Evolutionary conservation across 2,888 invertebrate genomes (phyloP).

Genomic region (Pristionchus entomophagus): DNA sequence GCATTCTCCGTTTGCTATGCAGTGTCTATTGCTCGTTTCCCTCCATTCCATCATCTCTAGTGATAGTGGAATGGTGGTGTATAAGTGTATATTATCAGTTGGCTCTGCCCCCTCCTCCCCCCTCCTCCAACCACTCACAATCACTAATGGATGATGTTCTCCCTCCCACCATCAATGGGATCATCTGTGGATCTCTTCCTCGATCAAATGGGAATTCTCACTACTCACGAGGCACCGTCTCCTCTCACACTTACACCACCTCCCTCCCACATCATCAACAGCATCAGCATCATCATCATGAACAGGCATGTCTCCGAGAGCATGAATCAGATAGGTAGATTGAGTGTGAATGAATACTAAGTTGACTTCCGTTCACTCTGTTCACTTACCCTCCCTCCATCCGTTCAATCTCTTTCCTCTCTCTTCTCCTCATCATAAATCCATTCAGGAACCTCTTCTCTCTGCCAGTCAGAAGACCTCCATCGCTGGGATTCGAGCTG

Average conservation of each 20-base stretch:
- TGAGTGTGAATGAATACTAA: conserved; percentile 10
- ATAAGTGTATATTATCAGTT: conserved; percentile 5
- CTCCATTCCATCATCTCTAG: neutral
- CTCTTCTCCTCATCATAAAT: neutral
- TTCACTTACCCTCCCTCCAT: conserved; percentile 16
- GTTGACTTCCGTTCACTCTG: neutral
- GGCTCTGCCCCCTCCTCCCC: conserved; percentile 15
- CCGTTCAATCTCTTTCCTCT: neutral
- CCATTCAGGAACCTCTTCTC: conserved; percentile 73
- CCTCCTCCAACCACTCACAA: conserved; percentile 10
- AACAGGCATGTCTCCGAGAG: conserved; percentile 42
- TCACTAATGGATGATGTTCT: conserved; percentile 37
- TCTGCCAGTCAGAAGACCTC: conserved; percentile 65
- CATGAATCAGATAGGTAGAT: conserved; percentile 15
- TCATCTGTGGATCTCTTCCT: conserved; percentile 37
- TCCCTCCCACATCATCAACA: conserved; percentile 9
- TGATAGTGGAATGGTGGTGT: too few relatives aligned
- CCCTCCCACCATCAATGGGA: neutral
- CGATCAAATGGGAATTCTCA: conserved; percentile 14
- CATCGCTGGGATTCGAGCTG: conserved; percentile 63
- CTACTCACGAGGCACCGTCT: neutral
- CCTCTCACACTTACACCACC: neutral
- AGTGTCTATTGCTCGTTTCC: conserved; percentile 4
- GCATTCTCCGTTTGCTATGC: neutral
- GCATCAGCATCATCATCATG: conserved; percentile 27